A percentile compares a stretch with the other conserved stretches of the same genome.
phyloP scores from a whole-genome alignment of 2,113 vertebrate genomes.

The Calypte anna region DNA sequence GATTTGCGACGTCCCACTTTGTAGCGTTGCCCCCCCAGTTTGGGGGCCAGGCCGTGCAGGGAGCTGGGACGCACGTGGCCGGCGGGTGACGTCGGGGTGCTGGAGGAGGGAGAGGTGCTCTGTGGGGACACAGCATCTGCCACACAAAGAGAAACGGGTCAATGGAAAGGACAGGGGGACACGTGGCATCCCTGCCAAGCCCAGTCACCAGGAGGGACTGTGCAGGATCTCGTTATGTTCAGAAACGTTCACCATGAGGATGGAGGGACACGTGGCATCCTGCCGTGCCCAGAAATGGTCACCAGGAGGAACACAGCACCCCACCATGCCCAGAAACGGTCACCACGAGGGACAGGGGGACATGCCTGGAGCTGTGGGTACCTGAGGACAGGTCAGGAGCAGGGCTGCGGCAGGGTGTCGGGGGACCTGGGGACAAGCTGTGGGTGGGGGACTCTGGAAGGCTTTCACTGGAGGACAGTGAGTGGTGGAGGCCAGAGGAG shows the following conservation, averaged over 20 bases:
- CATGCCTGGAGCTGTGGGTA: constrained; percentile 3
- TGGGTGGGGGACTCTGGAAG: constrained; percentile 95
- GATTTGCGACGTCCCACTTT: constrained; percentile 94
- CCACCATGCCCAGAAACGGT: no score
- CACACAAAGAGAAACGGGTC: constrained; percentile 20
- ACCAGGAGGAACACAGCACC: no score
- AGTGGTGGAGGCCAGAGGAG: constrained; percentile 94
- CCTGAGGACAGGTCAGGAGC: constrained; percentile 86
- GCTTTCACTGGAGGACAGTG: constrained; percentile 94
- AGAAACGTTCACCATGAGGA: no score
- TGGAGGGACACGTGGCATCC: neutral
- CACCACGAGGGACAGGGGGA: no score
- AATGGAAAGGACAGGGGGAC: neutral
- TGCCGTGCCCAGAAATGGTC: no score
- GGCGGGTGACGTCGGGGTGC: constrained; percentile 91
- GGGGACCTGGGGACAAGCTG: constrained; percentile 90
- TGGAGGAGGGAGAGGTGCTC: constrained; percentile 90
- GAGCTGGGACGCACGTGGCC: constrained; percentile 93
- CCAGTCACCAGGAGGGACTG: no score
- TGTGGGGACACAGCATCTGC: constrained; percentile 88
- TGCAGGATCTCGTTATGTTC: no score
- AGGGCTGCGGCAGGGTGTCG: constrained; percentile 87
- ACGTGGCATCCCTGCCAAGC: no score
- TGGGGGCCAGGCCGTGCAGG: constrained; percentile 90
- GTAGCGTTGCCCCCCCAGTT: constrained; percentile 87